Evolutionary conservation across 2,797 vertebrate genomes (phyloP), one percentile per base, ranked within the genome.

Genomic region (Tapera naevia): DNA sequence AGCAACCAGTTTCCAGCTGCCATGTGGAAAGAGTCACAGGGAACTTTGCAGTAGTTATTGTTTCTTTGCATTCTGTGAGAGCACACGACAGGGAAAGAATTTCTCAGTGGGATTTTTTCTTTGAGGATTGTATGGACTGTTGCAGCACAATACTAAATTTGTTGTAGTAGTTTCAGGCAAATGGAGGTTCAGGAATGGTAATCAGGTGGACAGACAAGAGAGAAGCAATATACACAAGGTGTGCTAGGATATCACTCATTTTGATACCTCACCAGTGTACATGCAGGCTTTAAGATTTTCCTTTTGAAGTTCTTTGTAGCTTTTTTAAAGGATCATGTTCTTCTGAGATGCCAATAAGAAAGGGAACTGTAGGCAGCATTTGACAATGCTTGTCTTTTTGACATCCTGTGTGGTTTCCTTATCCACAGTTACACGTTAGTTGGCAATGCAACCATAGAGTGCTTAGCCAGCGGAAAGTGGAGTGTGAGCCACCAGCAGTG

Each of bases 401-500:
- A 95, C 79, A 95, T 86, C 45, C 35, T 91, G 0, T 95, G 33
- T 88, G 79, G 6, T 94, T 94, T 83, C 27, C 85, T 72, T 46
- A 53, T 85, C 48, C 88, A 72, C 95, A 99, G 99, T 70, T 99
- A 99, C 96, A 99, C 98, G 22, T 97, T 99, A 94, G 98, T 98
- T 94, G 99, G 99, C 51, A 96, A 98, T 37, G 98, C 99, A 95
- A 98, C 98, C 53, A 97, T 99, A 94, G 98, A 98, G 86, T 99
- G 99, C 96, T 97, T 99, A 61, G 92, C 98, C 50, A 98, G 57
- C 5, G 99, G 99, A 46, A 76, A 98, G 45, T 99, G 99, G 99
- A 99, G 97, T 67, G 96, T 96, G 81, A 98, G 97, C 96, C 97
- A 98, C 37, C 98, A 99, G 37, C 99, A 99, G 95, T 99, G 99